These are phyloP conservation scores for Sminthurides bifidus DNA, from an alignment of 1,140 invertebrate species.

Conservation along the genomic window DNA sequence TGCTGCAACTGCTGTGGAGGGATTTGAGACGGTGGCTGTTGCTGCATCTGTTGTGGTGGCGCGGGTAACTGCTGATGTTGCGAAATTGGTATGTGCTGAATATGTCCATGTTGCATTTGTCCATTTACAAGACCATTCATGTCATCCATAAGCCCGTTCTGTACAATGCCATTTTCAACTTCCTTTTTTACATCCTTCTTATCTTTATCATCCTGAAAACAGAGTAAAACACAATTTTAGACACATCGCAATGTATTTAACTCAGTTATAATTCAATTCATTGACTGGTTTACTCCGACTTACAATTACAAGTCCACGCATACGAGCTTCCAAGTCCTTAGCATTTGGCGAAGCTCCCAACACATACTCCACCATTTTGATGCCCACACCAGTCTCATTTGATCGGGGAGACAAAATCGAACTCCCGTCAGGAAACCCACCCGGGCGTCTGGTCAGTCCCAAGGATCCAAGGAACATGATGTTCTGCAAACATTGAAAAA, in stretches of 20 bases:
- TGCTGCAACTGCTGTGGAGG: slow-evolving; percentile 42
- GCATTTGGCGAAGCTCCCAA: slow-evolving; percentile 78
- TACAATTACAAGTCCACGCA: slow-evolving; percentile 58
- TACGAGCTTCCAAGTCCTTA: slow-evolving; percentile 56
- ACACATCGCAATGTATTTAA: slow-evolving; percentile 6
- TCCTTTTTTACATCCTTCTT: slow-evolving; percentile 51
- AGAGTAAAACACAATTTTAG: slow-evolving; percentile 9
- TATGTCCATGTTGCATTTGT: slow-evolving; percentile 6
- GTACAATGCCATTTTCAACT: slow-evolving; percentile 48
- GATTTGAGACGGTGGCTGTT: slow-evolving; percentile 40
- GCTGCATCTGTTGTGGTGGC: slow-evolving; percentile 12
- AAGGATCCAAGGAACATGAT: slow-evolving; percentile 41
- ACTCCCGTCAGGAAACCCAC: slow-evolving; percentile 33
- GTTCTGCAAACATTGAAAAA: slow-evolving; percentile 23
- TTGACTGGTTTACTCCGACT: slow-evolving; percentile 12
- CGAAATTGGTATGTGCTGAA: slow-evolving; percentile 36
- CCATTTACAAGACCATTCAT: slow-evolving; percentile 33
- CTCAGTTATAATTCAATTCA: slow-evolving; percentile 1
- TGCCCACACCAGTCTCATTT: slow-evolving; percentile 67
- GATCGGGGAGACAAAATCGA: slow-evolving; percentile 54
- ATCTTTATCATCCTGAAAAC: slow-evolving; percentile 37
- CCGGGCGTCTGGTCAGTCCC: slow-evolving; percentile 37
- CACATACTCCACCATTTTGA: slow-evolving; percentile 98
- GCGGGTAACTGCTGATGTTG: slow-evolving; percentile 43
- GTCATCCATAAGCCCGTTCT: slow-evolving; percentile 78